Evolutionary conservation across 2,113 vertebrate species (phyloP).

Genomic region (Anolis sagrei): DNA sequence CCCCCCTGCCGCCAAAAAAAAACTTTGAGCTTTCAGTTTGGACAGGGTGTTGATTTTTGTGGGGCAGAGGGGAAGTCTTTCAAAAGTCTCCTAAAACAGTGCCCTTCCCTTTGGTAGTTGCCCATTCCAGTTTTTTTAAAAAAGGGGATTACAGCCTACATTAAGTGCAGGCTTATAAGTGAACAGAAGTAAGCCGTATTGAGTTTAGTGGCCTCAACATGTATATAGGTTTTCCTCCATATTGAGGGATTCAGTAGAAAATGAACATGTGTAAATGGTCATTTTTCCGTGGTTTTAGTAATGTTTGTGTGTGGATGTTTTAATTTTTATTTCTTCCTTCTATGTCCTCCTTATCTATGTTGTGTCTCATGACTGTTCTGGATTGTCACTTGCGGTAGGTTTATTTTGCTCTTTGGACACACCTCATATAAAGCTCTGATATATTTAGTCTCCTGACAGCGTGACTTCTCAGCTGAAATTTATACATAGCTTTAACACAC

Average conservation of each 20-base stretch:
- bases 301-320: constrained; percentile 93
- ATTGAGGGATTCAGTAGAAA: constrained; percentile 34
- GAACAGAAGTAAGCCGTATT: neutral
- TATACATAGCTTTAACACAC: constrained; percentile 82
- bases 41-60: too few relatives aligned
- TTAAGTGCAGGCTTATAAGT: neutral
- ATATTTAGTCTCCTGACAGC: constrained; percentile 85
- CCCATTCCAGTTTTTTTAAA: neutral
- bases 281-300: constrained; percentile 87
- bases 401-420: constrained; percentile 90
- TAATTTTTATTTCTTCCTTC: constrained; percentile 99
- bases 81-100: too few relatives aligned
- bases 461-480: constrained; percentile 83
- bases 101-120: too few relatives aligned
- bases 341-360: constrained; percentile 99
- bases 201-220: neutral
- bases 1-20: too few relatives aligned
- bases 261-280: constrained; percentile 70
- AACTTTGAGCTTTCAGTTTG: too few relatives aligned
- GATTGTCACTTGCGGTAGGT: constrained; percentile 99
- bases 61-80: too few relatives aligned
- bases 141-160: neutral
- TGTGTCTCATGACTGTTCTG: constrained; percentile 99
- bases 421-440: constrained; percentile 88
- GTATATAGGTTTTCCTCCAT: neutral